Evolutionary conservation across 2,113 vertebrate species (phyloP), one percentile per base, ranked within the genome.

Genomic region (Xiphophorus maculatus): DNA sequence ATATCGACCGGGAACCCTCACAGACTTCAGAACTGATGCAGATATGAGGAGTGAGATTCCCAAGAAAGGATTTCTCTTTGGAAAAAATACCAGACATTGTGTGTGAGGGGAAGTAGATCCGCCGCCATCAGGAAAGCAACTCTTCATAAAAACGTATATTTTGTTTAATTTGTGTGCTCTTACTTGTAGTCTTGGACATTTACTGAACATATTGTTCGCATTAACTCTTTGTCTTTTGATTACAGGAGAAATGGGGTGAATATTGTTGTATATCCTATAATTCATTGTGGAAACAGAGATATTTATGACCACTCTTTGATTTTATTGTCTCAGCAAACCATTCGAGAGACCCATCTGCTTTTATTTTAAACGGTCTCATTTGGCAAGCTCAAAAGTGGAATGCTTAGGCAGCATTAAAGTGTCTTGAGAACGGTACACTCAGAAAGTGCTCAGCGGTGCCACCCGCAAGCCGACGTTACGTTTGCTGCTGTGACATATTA

Each of bases 141-240:
- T 85, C 77, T 74, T 80, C 69, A 71, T 71, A 32, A 64, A 81
- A 86, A 72, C 61, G 73, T 73, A 44, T 54, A 30, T 33, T 85
- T 73, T 84, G 51, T 58, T 79, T 81, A 11, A 44, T 76, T 73
- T 75, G 54, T 80, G 77, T 80, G 81, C 66, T 86, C 82, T 80
- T 79, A 63, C 74, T 74, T 79, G 81, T 88, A 67, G 87, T 87
- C 83, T 78, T 63, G 70, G 83, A 88, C 88, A 72, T 89, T 90
- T 93, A 91, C 86, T 86, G 93, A 92, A 84, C 89, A 91, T 91
- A 90, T 92, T 94, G 90, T 93, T 93, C 89, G 74, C 77, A 85
- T 90, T 88, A 82, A 69, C 73, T 87, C 83, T 69, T 25, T 3
- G 77, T 85, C 88, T 81, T 82, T 80, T 80, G 79, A 88, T 88